Evolutionary conservation across 2,797 vertebrate genomes (phyloP).

Genomic region (Lagocephalus sceleratus): DNA sequence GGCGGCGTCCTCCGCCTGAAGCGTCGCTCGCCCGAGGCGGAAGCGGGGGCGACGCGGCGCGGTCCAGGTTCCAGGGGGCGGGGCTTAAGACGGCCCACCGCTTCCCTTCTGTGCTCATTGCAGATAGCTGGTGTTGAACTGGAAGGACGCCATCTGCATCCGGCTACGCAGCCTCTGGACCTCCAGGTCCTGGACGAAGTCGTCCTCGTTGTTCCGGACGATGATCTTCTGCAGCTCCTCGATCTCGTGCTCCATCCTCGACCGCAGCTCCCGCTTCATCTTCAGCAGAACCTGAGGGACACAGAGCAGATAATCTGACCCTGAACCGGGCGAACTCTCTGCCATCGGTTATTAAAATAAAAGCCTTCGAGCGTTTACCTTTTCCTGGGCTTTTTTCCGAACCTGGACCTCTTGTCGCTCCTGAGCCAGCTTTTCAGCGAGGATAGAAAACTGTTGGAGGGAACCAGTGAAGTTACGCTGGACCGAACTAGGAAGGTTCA

Average conservation of each 20-base stretch:
- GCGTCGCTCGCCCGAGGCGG: constrained; percentile 14
- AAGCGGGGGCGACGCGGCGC: constrained; percentile 1
- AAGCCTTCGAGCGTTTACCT: constrained; percentile 64
- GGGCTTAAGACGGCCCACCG: constrained; percentile 1
- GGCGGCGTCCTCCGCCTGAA: constrained; percentile 19
- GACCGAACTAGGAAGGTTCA: too few relatives aligned
- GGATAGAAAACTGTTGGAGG: constrained; percentile 84
- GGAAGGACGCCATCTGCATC: constrained; percentile 88
- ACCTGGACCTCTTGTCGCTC: constrained; percentile 85
- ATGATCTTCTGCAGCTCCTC: constrained; percentile 85
- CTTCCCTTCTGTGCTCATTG: constrained; percentile 45
- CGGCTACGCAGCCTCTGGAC: constrained; percentile 82
- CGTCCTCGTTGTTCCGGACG: constrained; percentile 81
- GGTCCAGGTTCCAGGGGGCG: not conserved
- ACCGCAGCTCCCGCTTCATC: constrained; percentile 86
- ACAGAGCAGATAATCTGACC: too few relatives aligned
- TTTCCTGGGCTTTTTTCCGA: constrained; percentile 86
- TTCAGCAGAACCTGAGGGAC: constrained; percentile 81
- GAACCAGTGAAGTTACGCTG: not conserved
- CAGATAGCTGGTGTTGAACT: constrained; percentile 78
- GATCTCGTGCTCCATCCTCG: constrained; percentile 91
- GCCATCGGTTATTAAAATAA: too few relatives aligned
- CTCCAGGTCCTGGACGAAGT: constrained; percentile 86
- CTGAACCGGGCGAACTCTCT: too few relatives aligned
- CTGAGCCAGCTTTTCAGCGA: constrained; percentile 86